Evolutionary conservation across 2,888 invertebrate genomes (phyloP).

Genomic region (Itoplectis maculator): DNA sequence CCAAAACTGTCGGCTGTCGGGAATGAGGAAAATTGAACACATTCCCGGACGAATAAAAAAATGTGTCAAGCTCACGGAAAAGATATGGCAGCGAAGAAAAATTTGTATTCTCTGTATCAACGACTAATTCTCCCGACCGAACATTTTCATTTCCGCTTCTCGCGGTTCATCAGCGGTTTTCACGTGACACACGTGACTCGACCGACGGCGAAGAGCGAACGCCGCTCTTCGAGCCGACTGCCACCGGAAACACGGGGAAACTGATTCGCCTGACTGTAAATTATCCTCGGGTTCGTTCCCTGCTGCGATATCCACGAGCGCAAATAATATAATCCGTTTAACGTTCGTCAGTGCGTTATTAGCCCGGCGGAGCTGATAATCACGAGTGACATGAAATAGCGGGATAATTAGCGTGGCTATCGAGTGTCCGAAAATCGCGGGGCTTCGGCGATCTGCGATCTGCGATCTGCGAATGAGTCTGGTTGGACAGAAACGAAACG

Average conservation of each 20-base stretch:
- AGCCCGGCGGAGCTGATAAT: slow-evolving; percentile 29
- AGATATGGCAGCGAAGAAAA: too few relatives aligned
- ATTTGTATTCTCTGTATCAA: too few relatives aligned
- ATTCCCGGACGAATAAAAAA: too few relatives aligned
- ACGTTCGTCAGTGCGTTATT: slow-evolving; percentile 24
- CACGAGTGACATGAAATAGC: slow-evolving; percentile 53
- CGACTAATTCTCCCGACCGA: too few relatives aligned
- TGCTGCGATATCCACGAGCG: background rate
- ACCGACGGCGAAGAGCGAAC: too few relatives aligned
- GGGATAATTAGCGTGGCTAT: slow-evolving; percentile 57
- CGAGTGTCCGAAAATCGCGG: slow-evolving; percentile 50
- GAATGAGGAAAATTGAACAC: too few relatives aligned
- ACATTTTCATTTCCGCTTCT: too few relatives aligned
- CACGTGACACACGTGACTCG: too few relatives aligned
- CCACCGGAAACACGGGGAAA: slow-evolving; percentile 9
- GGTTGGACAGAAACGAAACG: too few relatives aligned
- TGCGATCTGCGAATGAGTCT: slow-evolving; percentile 15
- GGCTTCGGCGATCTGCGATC: slow-evolving; percentile 11
- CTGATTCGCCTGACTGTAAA: slow-evolving; percentile 49
- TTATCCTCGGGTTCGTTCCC: slow-evolving; percentile 19
- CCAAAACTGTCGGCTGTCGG: too few relatives aligned
- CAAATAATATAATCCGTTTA: slow-evolving; percentile 51
- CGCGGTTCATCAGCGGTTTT: too few relatives aligned
- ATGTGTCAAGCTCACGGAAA: too few relatives aligned
- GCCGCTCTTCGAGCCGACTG: background rate